Evolutionary conservation across 1,140 invertebrate species (phyloP).

Genomic region (Bursaphelenchus mucronatus): DNA sequence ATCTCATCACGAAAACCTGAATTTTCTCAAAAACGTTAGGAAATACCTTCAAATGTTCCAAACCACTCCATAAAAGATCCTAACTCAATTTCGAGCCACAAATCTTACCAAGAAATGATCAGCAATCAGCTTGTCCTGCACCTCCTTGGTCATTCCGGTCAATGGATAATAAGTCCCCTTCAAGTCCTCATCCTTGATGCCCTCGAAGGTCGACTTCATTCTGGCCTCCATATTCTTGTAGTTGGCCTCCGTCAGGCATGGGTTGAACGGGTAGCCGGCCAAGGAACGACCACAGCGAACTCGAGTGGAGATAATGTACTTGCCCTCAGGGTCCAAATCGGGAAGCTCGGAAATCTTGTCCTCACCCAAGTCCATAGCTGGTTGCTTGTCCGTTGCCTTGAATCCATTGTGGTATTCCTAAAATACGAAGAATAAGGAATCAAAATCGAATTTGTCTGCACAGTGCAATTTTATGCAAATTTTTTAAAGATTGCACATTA

Average conservation of each 20-base stretch:
- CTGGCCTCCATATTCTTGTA: constrained; percentile 29
- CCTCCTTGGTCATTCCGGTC: constrained; percentile 66
- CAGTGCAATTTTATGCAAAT: constrained; percentile 79
- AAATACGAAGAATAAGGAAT: constrained; percentile 79
- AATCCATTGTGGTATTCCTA: constrained; percentile 89
- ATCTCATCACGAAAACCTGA: too few relatives aligned
- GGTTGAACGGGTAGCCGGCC: constrained; percentile 87
- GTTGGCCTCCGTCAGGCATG: constrained; percentile 79
- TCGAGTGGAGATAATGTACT: constrained; percentile 84
- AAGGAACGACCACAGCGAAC: constrained; percentile 85
- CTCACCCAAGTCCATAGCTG: constrained; percentile 78
- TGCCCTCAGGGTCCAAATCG: constrained; percentile 81
- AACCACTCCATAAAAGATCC: neutral
- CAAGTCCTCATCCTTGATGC: constrained; percentile 67
- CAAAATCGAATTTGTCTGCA: constrained; percentile 82
- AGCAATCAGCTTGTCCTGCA: constrained; percentile 70
- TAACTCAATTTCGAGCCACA: constrained; percentile 12
- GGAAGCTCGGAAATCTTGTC: constrained; percentile 71
- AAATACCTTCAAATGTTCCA: neutral
- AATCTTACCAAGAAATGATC: constrained; percentile 77
- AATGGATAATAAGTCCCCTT: constrained; percentile 83
- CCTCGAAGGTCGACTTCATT: constrained; percentile 20
- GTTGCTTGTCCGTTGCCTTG: constrained; percentile 73
- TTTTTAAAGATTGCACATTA: too few relatives aligned
- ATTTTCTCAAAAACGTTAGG: too few relatives aligned